Evolutionary conservation across 2,113 vertebrate genomes (phyloP).

Genomic region (Nothocercus nigrocapillus): DNA sequence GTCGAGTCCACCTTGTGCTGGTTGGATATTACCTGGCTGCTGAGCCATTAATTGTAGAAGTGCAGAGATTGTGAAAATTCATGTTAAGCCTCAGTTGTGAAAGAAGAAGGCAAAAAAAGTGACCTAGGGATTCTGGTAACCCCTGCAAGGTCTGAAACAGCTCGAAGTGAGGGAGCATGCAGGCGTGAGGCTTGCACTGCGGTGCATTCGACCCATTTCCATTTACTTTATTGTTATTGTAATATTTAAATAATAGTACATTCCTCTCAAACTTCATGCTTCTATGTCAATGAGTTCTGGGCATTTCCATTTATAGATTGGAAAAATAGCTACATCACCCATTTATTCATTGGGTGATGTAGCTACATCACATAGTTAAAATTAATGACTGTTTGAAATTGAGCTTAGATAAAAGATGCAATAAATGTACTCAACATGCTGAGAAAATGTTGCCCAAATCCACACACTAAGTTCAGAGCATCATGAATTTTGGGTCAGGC

Average conservation of each 20-base stretch:
- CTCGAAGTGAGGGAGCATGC: not conserved
- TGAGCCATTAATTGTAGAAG: not conserved
- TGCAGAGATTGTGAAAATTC: not conserved
- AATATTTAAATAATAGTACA: not conserved
- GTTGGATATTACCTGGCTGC: not conserved
- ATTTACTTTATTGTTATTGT: rapidly evolving
- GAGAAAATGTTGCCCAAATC: not conserved
- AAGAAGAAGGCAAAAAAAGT: not conserved
- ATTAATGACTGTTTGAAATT: not conserved
- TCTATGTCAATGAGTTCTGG: not conserved
- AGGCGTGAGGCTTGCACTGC: not conserved
- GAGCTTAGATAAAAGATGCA: not conserved
- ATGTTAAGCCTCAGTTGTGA: not conserved
- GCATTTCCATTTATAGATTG: not conserved
- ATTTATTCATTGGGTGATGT: not conserved
- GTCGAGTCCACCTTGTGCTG: not conserved
- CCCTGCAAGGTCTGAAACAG: not conserved
- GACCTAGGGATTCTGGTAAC: not conserved
- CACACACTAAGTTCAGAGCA: not conserved
- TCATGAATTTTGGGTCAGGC: not conserved
- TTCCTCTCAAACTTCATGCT: not conserved
- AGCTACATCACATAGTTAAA: not conserved
- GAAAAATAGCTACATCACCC: no score
- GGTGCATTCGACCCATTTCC: rapidly evolving
- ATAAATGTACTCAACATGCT: rapidly evolving